phyloP scores from a whole-genome alignment of 2,113 vertebrate species.

The Oncorhynchus keta region DNA sequence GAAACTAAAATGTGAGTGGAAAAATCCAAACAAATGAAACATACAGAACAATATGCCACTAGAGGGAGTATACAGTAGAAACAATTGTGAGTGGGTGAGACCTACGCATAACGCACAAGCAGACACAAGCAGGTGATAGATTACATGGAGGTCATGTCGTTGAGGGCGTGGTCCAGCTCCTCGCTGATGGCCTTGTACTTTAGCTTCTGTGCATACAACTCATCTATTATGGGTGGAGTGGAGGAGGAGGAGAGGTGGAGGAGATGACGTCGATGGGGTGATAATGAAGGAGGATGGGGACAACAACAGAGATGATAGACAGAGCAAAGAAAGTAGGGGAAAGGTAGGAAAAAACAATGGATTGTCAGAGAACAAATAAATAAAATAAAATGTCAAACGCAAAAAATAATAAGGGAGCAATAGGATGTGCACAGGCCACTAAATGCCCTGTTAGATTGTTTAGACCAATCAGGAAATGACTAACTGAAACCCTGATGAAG shows the following conservation, averaged over 20 bases:
- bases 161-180: slow-evolving; percentile 99
- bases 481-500: slow-evolving; percentile 28
- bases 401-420: slow-evolving; percentile 43
- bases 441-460: slow-evolving; percentile 59
- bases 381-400: slow-evolving; percentile 43
- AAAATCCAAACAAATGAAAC: not conserved
- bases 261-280: slow-evolving; percentile 1
- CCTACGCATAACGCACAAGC: slow-evolving; percentile 9
- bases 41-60: slow-evolving; percentile 30
- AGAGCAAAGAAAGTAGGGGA: slow-evolving; percentile 38
- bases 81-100: not conserved
- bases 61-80: slow-evolving; percentile 35
- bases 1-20: slow-evolving; percentile 7
- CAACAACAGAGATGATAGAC: slow-evolving; percentile 5
- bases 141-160: slow-evolving; percentile 99
- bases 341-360: slow-evolving; percentile 41
- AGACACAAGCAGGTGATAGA: slow-evolving; percentile 60
- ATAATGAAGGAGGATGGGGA: not conserved
- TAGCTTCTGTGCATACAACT: slow-evolving; percentile 99
- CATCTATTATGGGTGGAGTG: slow-evolving; percentile 77
- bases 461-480: slow-evolving; percentile 19
- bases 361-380: slow-evolving; percentile 16
- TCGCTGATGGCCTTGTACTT: slow-evolving; percentile 99
- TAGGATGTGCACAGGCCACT: slow-evolving; percentile 48
- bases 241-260: slow-evolving; percentile 15